Evolutionary conservation across 2,797 vertebrate genomes (phyloP), one percentile per base, ranked within the genome.

Genomic region (Podargus strigoides): DNA sequence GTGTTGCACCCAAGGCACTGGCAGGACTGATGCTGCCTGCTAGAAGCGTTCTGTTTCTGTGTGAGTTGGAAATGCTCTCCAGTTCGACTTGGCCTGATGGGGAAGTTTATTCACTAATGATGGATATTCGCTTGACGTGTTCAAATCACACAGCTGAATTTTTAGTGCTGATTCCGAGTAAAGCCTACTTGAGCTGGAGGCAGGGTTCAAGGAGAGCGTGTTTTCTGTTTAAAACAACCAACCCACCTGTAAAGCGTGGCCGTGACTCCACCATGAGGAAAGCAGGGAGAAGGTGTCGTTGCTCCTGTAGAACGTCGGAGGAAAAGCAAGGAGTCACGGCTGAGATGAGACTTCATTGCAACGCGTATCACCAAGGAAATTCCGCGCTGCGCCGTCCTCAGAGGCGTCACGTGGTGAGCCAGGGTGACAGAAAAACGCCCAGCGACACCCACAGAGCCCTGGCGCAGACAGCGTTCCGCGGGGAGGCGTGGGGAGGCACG

Each of bases 391-490:
- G 78, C 47, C 53, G 86, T 84, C 85, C 92, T 90, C 1, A 3
- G 53, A 64, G 90, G 93, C 76, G 53, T 8, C 0, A 0, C 6
- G 20, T 0, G 0, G 46, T 30, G 37, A 74, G 64, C 26, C 27
- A 16, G 19, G 4, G 46, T 10, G 64, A n/a, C 4, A 47, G 53
- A 14, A 41, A 19, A 63, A 32, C 1, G 9, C 81, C 79, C 70
- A 30, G 44, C 59, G 12, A 27, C 28, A 50, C 32, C 49, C 22
- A 2, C 11, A 10, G 49, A 52, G 49, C 59, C 42, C 23, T 56
- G 2, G 3, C 10, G 44, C 22, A 12, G 5, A 1, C 50, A 21
- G 59, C 10, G 0, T 17, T 58, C 37, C 42, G 53, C 3, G 0
- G 53, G 76, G 59, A 55, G 49, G 46, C 30, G 82, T 91, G 10